Evolutionary conservation across 1,140 invertebrate species (phyloP), one percentile per base, ranked within the genome.

Genomic region (Neocloeon triangulifer): DNA sequence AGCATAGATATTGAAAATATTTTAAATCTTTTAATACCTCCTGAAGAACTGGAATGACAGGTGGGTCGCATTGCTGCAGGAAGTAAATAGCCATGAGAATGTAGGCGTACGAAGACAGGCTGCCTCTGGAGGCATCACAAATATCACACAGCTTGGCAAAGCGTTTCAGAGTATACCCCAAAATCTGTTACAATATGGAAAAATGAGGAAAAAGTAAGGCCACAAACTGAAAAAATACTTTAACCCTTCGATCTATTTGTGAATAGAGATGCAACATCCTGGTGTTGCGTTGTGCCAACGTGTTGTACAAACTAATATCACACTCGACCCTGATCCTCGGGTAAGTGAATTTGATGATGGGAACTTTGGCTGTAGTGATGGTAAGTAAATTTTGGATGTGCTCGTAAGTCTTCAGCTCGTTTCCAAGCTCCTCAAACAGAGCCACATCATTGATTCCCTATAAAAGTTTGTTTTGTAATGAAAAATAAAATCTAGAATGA

Each of bases 31-130:
- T n/a, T n/a, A n/a, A 38, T 34, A 64, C 58, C 51, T 67, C 61
- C 48, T 71, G 67, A 20, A 71, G 46, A 17, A 68, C 63, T 27
- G 67, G 67, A 30, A 71, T 47, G 13, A 71, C 59, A 19, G 67
- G 64, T 37, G 63, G 62, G 15, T 51, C 39, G 27, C 53, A 51
- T 40, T 63, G 60, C 46, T 69, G 66, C 10, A 70, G 49, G 43
- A 59, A 71, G 42, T 66, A 60, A 13, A 70, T 47, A 27, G 64
- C 46, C 61, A 71, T 66, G 12, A 70, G 42, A 30, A 62, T 59
- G 43, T 66, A 69, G n/a, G 62, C 63, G 44, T 71, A 71, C 1
- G 65, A 69, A 10, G 66, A 68, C 8, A 71, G 45, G 43, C 64
- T 66, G 10, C 67, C 68, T 33, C 55, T 43, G 0, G 64, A 66